A percentile compares a stretch with the other conserved stretches of the same genome.
phyloP scores from a whole-genome alignment of 2,888 invertebrate species.

The Rhimphoctona megacephalus region DNA sequence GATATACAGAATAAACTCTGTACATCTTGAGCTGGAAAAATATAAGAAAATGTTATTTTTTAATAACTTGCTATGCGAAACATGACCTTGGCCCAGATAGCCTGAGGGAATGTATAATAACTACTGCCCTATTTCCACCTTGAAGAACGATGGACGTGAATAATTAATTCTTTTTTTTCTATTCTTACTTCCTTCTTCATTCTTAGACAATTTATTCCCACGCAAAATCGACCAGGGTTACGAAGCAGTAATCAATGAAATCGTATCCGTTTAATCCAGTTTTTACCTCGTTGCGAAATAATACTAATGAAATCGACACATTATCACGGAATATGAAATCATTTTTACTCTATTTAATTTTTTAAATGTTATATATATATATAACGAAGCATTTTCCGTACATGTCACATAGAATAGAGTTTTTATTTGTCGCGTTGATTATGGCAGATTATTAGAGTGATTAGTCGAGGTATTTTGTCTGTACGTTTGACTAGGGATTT shows the following conservation, averaged over 20 bases:
- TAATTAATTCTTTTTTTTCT: slow-evolving; percentile 3
- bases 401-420: neutral
- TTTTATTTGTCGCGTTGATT: slow-evolving; percentile 29
- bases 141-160: slow-evolving; percentile 2
- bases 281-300: neutral
- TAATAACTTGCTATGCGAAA: neutral
- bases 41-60: slow-evolving; percentile 8
- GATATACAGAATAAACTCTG: neutral
- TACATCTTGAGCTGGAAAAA: neutral
- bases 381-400: neutral
- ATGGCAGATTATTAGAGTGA: slow-evolving; percentile 54
- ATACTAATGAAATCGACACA: neutral
- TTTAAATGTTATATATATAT: neutral
- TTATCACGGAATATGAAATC: neutral
- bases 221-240: neutral
- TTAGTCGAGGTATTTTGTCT: slow-evolving; percentile 41
- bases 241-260: neutral
- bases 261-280: neutral
- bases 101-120: neutral
- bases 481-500: slow-evolving; percentile 28
- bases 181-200: neutral
- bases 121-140: neutral
- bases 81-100: slow-evolving; percentile 1
- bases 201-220: neutral
- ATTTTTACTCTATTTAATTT: neutral